These are phyloP conservation scores for Philonicus albiceps DNA, from an alignment of 2,888 invertebrate genomes.

Conservation along the genomic window DNA sequence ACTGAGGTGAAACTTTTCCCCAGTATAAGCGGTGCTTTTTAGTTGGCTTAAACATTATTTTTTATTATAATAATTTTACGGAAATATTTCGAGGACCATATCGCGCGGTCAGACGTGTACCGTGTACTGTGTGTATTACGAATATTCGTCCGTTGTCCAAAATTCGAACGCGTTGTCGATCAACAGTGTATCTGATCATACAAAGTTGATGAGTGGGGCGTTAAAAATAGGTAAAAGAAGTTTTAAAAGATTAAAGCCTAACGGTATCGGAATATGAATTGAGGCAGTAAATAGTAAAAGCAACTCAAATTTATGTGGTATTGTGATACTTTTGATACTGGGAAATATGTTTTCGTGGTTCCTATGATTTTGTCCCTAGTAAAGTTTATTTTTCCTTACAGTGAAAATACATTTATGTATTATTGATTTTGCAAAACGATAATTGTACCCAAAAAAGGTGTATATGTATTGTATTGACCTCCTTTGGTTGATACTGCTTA, in stretches of 20 bases:
- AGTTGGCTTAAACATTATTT: neutral
- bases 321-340: neutral
- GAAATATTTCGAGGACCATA: neutral
- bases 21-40: neutral
- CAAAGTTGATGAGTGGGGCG: neutral
- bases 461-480: conserved; percentile 27
- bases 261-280: neutral
- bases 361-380: neutral
- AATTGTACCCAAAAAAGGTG: neutral
- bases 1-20: neutral
- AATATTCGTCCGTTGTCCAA: neutral
- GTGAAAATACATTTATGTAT: neutral
- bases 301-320: neutral
- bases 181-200: neutral
- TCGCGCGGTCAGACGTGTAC: neutral
- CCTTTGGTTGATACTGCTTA: neutral
- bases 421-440: neutral
- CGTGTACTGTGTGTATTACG: neutral
- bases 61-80: neutral
- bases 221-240: neutral
- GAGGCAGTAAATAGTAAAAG: neutral
- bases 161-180: neutral
- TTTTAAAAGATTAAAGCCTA: conserved; percentile 11
- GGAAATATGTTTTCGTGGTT: conserved; percentile 10
- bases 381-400: neutral